These are phyloP conservation scores for Eucera pruinosa DNA, from an alignment of 2,888 invertebrate species.

Conservation along the genomic window DNA sequence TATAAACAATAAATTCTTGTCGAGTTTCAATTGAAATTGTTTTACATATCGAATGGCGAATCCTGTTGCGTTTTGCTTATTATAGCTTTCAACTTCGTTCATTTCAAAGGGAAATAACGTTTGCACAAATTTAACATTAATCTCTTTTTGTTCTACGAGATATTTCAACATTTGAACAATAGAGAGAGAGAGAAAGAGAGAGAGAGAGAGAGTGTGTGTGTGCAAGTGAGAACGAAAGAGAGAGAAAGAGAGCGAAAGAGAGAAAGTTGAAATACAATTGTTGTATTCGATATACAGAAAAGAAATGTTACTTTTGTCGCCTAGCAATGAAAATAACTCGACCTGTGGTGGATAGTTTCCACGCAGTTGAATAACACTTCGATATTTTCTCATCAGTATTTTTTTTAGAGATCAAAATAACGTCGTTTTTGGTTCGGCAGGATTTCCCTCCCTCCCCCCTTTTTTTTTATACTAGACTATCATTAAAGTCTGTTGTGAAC, in stretches of 20 bases:
- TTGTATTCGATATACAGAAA: background rate
- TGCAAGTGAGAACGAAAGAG: too few species aligned
- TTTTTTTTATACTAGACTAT: background rate
- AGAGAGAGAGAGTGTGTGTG: background rate
- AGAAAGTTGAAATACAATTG: conserved; percentile 16
- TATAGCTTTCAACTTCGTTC: conserved; percentile 22
- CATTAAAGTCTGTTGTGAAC: conserved; percentile 24
- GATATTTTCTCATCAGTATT: conserved; percentile 62
- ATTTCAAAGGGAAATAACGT: background rate
- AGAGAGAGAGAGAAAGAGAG: too few species aligned
- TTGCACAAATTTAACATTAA: conserved; percentile 1
- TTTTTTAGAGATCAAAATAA: conserved; percentile 28
- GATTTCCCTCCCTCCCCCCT: conserved; percentile 6
- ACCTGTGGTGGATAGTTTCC: conserved; percentile 45
- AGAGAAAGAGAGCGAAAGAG: too few species aligned
- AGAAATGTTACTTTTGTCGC: conserved; percentile 9
- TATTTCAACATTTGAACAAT: background rate
- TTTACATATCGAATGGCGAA: conserved; percentile 60
- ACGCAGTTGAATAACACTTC: conserved; percentile 34
- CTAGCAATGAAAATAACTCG: conserved; percentile 55
- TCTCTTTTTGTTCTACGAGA: background rate
- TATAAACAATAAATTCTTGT: conserved; percentile 58
- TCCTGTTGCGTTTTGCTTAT: conserved; percentile 45
- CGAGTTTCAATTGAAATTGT: conserved; percentile 58
- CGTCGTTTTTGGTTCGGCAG: conserved; percentile 10